Conservation (phyloP, 53 echinoderm and acorn worm species). For the Echinarachnius parma region DNA sequence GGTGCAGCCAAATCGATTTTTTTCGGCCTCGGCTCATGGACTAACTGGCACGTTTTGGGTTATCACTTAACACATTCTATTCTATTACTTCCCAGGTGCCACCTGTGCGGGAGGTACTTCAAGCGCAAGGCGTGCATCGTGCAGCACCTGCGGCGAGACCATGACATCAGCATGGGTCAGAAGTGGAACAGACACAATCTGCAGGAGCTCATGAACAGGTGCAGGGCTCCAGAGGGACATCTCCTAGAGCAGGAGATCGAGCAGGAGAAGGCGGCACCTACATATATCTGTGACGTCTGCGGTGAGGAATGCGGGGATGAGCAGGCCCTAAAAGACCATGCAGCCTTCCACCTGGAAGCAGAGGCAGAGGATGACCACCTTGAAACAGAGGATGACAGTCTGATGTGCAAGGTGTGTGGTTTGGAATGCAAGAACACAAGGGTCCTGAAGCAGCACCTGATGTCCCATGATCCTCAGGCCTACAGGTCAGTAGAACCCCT, state of each 20-base stretch:
- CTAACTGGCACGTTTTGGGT: no score
- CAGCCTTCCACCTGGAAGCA: slow-evolving; percentile 15
- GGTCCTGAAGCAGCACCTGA: slow-evolving; percentile 23
- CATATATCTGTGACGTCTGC: no score
- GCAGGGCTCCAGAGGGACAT: slow-evolving; percentile 23
- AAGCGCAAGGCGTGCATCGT: background rate
- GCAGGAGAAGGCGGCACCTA: no score
- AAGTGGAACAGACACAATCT: slow-evolving; percentile 11
- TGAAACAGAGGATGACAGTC: no score
- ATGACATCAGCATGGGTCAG: slow-evolving; percentile 9
- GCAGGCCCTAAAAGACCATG: slow-evolving; percentile 6
- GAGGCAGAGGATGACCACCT: slow-evolving; percentile 11
- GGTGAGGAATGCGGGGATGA: slow-evolving; percentile 1
- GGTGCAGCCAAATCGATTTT: no score
- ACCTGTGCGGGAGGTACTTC: slow-evolving; percentile 17
- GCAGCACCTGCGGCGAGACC: slow-evolving; percentile 1
- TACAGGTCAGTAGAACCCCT: no score
- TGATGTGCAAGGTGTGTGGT: slow-evolving; percentile 33
- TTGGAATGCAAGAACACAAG: slow-evolving; percentile 22
- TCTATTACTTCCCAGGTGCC: no score
- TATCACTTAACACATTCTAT: no score
- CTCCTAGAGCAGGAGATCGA: no score
- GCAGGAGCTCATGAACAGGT: slow-evolving; percentile 18
- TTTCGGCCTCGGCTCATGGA: no score
- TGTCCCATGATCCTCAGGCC: slow-evolving; percentile 10